Evolutionary conservation across 2,113 vertebrate genomes (phyloP).

Genomic region (Neomonachus schauinslandi): DNA sequence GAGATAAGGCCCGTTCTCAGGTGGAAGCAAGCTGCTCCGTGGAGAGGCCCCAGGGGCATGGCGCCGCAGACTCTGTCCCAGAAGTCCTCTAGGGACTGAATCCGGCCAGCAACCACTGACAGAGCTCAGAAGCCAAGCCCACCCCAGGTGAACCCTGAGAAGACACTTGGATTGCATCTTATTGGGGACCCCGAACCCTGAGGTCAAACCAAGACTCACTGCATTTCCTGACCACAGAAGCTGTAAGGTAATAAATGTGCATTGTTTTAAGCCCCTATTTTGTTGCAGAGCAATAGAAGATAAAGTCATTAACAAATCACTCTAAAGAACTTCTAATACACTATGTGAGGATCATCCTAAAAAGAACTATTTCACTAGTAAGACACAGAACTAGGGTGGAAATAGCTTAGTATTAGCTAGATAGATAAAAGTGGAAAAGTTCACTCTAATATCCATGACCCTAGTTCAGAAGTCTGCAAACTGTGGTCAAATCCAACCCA

Average conservation of each 20-base stretch:
- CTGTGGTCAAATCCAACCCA: no score
- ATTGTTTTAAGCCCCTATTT: background rate
- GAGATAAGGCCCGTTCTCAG: background rate
- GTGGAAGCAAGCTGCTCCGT: fast-evolving
- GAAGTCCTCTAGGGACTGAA: fast-evolving
- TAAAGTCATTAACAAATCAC: background rate
- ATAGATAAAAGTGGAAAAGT: background rate
- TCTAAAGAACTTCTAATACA: background rate
- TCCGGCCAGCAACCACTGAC: background rate
- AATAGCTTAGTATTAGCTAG: background rate
- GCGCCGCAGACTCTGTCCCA: fast-evolving
- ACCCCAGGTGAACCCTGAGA: fast-evolving
- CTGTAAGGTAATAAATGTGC: background rate
- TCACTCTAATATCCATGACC: background rate
- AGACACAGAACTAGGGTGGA: background rate
- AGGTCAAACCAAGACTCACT: fast-evolving
- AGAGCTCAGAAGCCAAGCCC: fast-evolving
- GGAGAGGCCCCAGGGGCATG: fast-evolving
- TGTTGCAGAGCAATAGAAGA: background rate
- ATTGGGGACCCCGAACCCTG: no score
- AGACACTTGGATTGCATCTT: no score
- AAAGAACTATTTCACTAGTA: background rate
- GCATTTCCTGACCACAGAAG: background rate
- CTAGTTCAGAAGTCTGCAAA: background rate
- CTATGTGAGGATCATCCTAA: background rate